Evolutionary conservation across 2,888 invertebrate genomes (phyloP), one percentile per base, ranked within the genome.

Genomic region (Conchocele bisecta): DNA sequence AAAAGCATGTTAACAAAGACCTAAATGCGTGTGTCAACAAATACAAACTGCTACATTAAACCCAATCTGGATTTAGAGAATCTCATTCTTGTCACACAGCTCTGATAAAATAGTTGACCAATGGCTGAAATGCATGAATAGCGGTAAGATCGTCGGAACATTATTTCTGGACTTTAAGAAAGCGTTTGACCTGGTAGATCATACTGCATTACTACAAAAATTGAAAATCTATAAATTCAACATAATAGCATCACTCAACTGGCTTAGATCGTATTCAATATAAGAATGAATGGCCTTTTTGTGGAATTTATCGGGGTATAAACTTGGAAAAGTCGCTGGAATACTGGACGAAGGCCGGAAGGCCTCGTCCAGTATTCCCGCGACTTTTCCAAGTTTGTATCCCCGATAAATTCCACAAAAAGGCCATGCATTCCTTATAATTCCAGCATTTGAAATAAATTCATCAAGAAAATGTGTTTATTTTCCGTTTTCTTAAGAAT

Each of bases 21-120:
- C n/a, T 56, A 5, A 37, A n/a, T 15, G 24, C 22, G 11, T 53
- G 20, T 28, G 15, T 53, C 31, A 9, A 29, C 20, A 29, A 53
- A 33, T 50, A 33, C 35, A 26, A 53, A n/a, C 33, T 33, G n/a
- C 20, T 53, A 53, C 11, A 53, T 20, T 9, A 29, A n/a, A 20
- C 7, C 6, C 53, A 53, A 33, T 33, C 53, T n/a, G 53, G 53
- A 5, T 53, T 53, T 17, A 15, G 53, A 29, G 6, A 35, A 37
- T 20, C n/a, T 17, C 56, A 56, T 20, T 33, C 17, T 13, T 56
- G 56, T 28, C 56, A 56, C 26, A 56, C 56, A 6, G 56, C 56
- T 35, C 39, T 56, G 3, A 37, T 39, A 5, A 39, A 56, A 20
- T 37, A 13, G 24, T 37, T 17, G 53, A 33, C 20, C 9, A 7